A percentile compares a stretch with the other conserved stretches of the same genome.
Conservation (phyloP, 2,113 vertebrate genomes). For the Oreochromis aureus region DNA sequence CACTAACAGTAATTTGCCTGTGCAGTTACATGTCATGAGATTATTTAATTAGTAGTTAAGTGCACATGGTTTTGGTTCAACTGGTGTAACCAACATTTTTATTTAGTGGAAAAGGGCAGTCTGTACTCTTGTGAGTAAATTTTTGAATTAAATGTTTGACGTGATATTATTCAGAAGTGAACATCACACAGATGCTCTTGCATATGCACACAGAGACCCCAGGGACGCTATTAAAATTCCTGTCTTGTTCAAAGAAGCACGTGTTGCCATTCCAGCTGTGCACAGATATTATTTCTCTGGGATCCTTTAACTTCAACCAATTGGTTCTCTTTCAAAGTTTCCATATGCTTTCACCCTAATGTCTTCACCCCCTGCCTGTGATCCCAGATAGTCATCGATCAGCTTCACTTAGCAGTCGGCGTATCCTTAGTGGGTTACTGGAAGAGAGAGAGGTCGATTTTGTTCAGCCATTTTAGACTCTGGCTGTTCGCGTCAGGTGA, state of each 20-base stretch:
- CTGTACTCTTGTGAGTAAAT: not conserved
- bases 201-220: slow-evolving; percentile 8
- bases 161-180: not conserved
- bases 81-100: not conserved
- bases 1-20: not conserved
- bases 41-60: not conserved
- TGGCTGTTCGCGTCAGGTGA: slow-evolving; percentile 36
- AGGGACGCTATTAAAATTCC: slow-evolving; percentile 22
- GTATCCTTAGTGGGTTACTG: not conserved
- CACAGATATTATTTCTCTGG: not conserved
- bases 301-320: not conserved
- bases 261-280: slow-evolving; percentile 13
- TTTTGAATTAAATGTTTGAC: not conserved
- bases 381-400: slow-evolving; percentile 28
- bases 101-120: not conserved
- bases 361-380: not conserved
- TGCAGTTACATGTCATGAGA: not conserved
- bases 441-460: slow-evolving; percentile 7
- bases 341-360: not conserved
- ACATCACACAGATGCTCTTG: not conserved
- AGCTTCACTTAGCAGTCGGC: not conserved
- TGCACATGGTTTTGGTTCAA: not conserved
- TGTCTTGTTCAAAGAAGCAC: slow-evolving; percentile 11
- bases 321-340: not conserved
- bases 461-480: slow-evolving; percentile 43